phyloP scores from a whole-genome alignment of 1,140 invertebrate species.

The Magallana ariakensis region DNA sequence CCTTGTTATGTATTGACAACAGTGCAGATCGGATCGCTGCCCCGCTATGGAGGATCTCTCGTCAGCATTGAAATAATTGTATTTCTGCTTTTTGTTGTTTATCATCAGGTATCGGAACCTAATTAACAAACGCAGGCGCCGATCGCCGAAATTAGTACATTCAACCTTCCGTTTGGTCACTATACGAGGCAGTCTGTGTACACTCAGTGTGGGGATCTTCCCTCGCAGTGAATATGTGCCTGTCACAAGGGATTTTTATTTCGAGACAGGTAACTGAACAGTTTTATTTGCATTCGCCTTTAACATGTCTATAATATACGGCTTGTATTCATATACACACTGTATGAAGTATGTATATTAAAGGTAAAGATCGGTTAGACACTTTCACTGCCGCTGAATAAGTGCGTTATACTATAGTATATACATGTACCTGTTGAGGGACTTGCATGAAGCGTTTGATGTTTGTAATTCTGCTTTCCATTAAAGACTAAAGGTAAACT shows the following conservation, averaged over 20 bases:
- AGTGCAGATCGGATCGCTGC: not conserved
- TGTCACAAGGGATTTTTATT: not conserved
- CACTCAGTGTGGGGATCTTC: not conserved
- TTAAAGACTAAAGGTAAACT: not conserved
- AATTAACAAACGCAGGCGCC: not conserved
- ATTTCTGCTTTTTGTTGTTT: not conserved
- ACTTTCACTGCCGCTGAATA: not conserved
- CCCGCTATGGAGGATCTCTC: not conserved
- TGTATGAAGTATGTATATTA: not conserved
- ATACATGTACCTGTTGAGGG: not conserved
- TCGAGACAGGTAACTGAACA: not conserved
- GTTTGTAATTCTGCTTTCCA: not conserved
- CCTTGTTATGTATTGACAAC: conserved; percentile 29
- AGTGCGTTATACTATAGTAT: not conserved
- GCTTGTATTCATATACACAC: not conserved
- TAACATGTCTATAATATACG: not conserved
- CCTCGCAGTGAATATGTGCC: not conserved
- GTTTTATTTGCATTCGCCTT: conserved; percentile 17
- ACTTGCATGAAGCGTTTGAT: not conserved
- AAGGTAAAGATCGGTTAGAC: not conserved
- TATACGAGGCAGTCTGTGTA: not conserved
- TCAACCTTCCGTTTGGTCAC: not conserved
- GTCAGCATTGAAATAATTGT: not conserved
- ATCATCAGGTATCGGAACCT: not conserved
- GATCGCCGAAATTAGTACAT: not conserved